phyloP scores from a whole-genome alignment of 2,797 vertebrate species.

The Taeniopygia guttata region DNA sequence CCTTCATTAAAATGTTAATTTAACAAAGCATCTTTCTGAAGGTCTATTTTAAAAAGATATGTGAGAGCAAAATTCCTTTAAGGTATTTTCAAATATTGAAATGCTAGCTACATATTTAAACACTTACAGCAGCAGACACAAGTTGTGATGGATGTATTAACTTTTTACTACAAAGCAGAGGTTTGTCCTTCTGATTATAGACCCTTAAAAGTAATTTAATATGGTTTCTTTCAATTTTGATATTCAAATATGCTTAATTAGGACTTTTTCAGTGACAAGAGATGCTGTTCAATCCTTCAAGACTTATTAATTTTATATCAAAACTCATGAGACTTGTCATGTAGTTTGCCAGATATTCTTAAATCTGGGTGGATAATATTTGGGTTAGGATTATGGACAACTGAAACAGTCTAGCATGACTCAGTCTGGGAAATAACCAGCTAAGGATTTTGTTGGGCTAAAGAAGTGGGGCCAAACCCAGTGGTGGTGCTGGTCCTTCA shows the following conservation, averaged over 20 bases:
- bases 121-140: background rate
- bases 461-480: background rate
- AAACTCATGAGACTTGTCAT: background rate
- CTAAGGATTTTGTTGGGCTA: background rate
- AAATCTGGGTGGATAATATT: background rate
- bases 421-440: background rate
- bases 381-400: background rate
- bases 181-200: background rate
- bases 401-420: background rate
- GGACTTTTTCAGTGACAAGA: background rate
- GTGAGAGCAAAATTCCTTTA: background rate
- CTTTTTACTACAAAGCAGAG: background rate
- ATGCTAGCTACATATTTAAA: background rate
- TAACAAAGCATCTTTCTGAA: background rate
- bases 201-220: background rate
- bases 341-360: background rate
- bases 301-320: slow-evolving; percentile 12
- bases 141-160: background rate
- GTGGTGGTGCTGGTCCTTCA: background rate
- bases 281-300: background rate
- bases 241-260: background rate
- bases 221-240: background rate
- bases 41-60: background rate
- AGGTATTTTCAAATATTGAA: background rate
- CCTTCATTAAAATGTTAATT: background rate